These are phyloP conservation scores for Trichonephila clavata DNA, from an alignment of 1,140 invertebrate species.

Conservation along the genomic window DNA sequence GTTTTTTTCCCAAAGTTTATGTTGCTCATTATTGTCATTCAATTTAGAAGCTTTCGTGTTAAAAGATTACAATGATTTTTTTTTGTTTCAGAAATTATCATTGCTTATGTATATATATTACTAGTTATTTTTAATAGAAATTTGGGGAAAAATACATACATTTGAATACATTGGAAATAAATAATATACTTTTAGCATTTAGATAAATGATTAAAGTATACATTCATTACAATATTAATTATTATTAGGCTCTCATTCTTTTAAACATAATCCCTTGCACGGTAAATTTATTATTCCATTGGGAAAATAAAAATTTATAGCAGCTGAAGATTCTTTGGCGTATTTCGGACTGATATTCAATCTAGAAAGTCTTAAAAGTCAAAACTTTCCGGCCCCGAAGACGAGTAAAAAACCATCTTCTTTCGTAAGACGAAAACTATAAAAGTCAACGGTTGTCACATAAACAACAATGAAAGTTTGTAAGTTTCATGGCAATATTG, in stretches of 20 bases:
- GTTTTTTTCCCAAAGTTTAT: too few relatives aligned
- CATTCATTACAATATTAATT: neutral
- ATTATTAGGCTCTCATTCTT: neutral
- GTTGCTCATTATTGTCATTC: too few relatives aligned
- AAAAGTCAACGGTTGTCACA: constrained; percentile 53
- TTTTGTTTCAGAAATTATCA: too few relatives aligned
- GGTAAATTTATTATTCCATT: constrained; percentile 1
- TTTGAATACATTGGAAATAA: too few relatives aligned
- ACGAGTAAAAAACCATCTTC: constrained; percentile 9
- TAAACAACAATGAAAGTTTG: constrained; percentile 68
- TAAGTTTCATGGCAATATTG: constrained; percentile 46
- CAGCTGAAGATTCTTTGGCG: neutral
- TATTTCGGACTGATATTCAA: constrained; percentile 49
- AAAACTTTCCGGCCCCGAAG: neutral
- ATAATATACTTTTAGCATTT: too few relatives aligned
- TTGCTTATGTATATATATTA: too few relatives aligned
- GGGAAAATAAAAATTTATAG: constrained; percentile 28
- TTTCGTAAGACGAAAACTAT: constrained; percentile 38
- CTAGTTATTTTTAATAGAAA: too few relatives aligned
- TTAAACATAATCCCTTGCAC: neutral
- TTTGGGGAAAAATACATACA: too few relatives aligned
- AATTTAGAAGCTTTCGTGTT: too few relatives aligned
- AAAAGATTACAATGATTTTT: too few relatives aligned
- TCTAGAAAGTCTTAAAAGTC: constrained; percentile 55
- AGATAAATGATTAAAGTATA: neutral